Conservation (phyloP, 1,140 invertebrate species). For the Macrostomum lignano region DNA sequence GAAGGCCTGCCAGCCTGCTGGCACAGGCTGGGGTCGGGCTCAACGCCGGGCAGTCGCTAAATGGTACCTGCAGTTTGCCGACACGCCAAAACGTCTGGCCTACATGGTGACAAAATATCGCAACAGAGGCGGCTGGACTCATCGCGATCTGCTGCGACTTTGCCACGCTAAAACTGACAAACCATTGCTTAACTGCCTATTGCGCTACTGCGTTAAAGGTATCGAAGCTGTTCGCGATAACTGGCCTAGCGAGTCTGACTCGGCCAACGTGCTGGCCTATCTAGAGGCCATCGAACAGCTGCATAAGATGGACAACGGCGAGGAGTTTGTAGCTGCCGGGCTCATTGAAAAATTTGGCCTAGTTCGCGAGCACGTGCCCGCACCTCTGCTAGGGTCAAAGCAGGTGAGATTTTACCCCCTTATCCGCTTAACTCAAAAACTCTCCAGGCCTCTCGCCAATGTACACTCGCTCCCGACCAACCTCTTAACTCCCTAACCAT, state of each 20-base stretch:
- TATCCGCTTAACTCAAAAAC: too few species aligned
- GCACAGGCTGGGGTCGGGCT: too few species aligned
- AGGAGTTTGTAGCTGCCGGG: slow-evolving; percentile 26
- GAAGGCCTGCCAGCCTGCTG: too few species aligned
- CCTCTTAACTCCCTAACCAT: too few species aligned
- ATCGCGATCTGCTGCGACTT: slow-evolving; percentile 38
- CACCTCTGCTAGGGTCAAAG: too few species aligned
- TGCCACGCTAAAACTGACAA: slow-evolving; percentile 31
- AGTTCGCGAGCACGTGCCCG: slow-evolving; percentile 37
- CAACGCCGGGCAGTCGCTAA: too few species aligned
- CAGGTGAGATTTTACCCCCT: too few species aligned
- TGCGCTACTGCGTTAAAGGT: slow-evolving; percentile 13
- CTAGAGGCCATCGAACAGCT: slow-evolving; percentile 34
- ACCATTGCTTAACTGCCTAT: slow-evolving; percentile 9
- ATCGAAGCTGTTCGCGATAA: slow-evolving; percentile 28
- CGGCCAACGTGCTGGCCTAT: slow-evolving; percentile 30
- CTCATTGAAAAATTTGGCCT: slow-evolving; percentile 30
- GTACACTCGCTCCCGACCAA: too few species aligned
- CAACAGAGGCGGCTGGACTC: slow-evolving; percentile 38
- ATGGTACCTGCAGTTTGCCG: too few species aligned
- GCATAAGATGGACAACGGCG: slow-evolving; percentile 32
- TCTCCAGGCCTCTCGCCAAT: too few species aligned
- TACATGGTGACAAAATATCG: too few species aligned
- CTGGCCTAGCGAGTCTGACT: slow-evolving; percentile 11
- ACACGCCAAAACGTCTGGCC: too few species aligned